phyloP scores from a whole-genome alignment of 1,140 invertebrate species.

The Cherax destructor region DNA sequence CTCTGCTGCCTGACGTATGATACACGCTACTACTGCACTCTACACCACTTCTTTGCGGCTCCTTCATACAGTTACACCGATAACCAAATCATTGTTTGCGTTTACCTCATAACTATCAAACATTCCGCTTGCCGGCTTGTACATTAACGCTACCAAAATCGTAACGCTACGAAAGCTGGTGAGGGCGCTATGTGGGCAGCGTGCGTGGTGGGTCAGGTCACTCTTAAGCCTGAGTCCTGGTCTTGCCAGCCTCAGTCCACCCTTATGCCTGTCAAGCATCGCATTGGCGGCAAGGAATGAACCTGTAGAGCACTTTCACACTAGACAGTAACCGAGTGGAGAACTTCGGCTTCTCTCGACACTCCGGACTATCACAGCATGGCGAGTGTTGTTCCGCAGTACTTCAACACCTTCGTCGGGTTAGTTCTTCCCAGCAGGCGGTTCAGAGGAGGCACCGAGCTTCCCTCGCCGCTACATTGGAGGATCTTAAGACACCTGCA shows the following conservation, averaged over 20 bases:
- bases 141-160: too few species aligned
- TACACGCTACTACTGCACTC: background rate
- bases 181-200: background rate
- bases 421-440: background rate
- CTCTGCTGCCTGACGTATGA: conserved; percentile 11
- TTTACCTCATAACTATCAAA: too few species aligned
- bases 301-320: too few species aligned
- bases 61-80: too few species aligned
- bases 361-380: background rate
- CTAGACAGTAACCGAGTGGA: background rate
- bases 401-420: conserved; percentile 22
- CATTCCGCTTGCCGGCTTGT: too few species aligned
- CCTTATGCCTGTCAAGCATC: background rate
- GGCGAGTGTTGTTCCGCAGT: background rate
- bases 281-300: background rate
- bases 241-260: background rate
- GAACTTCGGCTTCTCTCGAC: background rate
- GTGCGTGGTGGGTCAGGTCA: background rate
- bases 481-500: background rate
- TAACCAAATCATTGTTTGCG: too few species aligned
- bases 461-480: conserved; percentile 1
- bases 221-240: background rate
- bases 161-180: too few species aligned
- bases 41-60: too few species aligned
- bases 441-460: conserved; percentile 1